Conservation (phyloP, 2,113 vertebrate genomes). For the Hymenochirus boettgeri region DNA sequence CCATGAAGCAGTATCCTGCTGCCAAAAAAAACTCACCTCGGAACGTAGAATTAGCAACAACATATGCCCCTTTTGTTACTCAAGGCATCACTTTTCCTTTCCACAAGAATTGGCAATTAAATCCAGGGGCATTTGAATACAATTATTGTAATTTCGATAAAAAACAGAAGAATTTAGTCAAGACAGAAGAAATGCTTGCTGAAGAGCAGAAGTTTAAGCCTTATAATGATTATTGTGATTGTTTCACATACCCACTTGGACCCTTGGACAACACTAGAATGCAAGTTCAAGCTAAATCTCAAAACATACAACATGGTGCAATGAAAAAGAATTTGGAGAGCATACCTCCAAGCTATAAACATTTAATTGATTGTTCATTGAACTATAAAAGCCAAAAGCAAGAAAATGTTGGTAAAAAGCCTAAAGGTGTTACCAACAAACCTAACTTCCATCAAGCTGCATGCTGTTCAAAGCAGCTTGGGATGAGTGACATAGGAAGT, state of each 20-base stretch:
- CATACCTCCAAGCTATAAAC: conserved; percentile 55
- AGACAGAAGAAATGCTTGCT: conserved; percentile 48
- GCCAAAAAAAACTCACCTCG: conserved; percentile 55
- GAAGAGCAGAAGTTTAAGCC: conserved; percentile 67
- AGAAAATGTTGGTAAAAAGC: conserved; percentile 48
- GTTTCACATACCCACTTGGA: conserved; percentile 56
- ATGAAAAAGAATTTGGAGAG: conserved; percentile 55
- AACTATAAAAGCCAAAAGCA: conserved; percentile 55
- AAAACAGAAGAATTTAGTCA: conserved; percentile 56
- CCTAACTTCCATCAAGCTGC: conserved; percentile 44
- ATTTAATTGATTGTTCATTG: conserved; percentile 54
- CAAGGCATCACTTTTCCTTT: conserved; percentile 54
- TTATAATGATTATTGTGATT: conserved; percentile 62
- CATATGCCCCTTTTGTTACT: conserved; percentile 54
- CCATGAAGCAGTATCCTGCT: conserved; percentile 54
- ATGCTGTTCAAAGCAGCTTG: conserved; percentile 51
- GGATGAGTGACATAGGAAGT: conserved; percentile 59
- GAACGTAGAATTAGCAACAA: conserved; percentile 55
- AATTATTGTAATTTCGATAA: conserved; percentile 52
- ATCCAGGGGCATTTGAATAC: conserved; percentile 54
- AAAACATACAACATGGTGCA: conserved; percentile 50
- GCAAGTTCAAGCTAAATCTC: conserved; percentile 55
- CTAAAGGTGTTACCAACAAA: conserved; percentile 29
- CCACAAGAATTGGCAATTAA: conserved; percentile 63
- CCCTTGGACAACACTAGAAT: conserved; percentile 61